These are phyloP conservation scores for Bambusicola thoracicus DNA, from an alignment of 2,113 vertebrate species.

Conservation along the genomic window DNA sequence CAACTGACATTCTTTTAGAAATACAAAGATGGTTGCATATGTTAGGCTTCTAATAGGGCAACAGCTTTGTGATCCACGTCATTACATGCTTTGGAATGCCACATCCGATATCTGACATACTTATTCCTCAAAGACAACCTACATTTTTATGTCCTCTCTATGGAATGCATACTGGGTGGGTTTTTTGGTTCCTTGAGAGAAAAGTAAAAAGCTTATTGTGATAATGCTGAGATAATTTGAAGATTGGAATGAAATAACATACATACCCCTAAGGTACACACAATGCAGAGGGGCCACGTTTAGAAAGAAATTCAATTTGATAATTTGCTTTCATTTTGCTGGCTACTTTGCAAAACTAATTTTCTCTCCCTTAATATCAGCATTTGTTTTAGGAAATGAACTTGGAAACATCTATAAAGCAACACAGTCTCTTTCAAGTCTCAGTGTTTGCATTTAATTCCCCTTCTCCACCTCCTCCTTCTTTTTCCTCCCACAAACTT, in stretches of 20 bases:
- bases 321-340: background rate
- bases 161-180: background rate
- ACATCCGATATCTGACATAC: background rate
- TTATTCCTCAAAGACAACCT: conserved; percentile 34
- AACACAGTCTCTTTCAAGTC: background rate
- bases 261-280: background rate
- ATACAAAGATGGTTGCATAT: conserved; percentile 27
- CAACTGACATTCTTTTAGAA: conserved; percentile 45
- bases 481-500: background rate
- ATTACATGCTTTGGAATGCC: conserved; percentile 14
- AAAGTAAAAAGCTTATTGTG: background rate
- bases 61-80: conserved; percentile 6
- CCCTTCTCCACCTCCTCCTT: background rate
- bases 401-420: background rate
- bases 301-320: background rate
- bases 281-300: background rate
- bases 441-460: background rate
- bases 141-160: background rate
- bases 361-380: background rate
- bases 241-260: background rate
- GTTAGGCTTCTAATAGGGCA: conserved; percentile 47
- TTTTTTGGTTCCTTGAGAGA: background rate
- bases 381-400: background rate
- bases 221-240: background rate
- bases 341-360: background rate